Evolutionary conservation across 1,140 invertebrate genomes (phyloP).

Genomic region (Antheraea pernyi): DNA sequence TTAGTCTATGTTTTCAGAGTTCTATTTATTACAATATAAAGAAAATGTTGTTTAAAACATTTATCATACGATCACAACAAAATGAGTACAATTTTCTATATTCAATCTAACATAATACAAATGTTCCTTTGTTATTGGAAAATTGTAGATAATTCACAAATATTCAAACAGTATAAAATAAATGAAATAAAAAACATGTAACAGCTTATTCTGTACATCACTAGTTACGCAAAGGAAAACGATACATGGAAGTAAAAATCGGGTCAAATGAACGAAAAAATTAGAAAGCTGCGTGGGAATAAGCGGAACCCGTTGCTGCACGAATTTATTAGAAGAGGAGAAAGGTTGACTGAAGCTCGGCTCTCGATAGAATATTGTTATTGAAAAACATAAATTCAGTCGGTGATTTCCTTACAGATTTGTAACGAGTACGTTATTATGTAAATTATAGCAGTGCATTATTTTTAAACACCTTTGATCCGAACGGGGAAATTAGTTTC

Average conservation of each 20-base stretch:
- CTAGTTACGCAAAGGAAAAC: constrained; percentile 15
- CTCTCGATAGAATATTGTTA: not conserved
- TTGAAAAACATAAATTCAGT: constrained; percentile 10
- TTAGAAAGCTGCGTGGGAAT: constrained; percentile 30
- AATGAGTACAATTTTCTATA: no score
- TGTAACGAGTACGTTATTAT: not conserved
- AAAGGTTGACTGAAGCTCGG: constrained; percentile 22
- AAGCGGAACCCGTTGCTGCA: constrained; percentile 15
- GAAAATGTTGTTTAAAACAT: no score
- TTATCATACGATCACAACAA: no score
- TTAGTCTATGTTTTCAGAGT: no score
- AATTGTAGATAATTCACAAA: no score
- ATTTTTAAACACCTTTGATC: not conserved
- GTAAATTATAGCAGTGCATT: not conserved
- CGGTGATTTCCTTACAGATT: not conserved
- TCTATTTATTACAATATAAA: no score
- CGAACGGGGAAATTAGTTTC: no score
- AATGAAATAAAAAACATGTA: not conserved
- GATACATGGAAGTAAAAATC: constrained; percentile 15
- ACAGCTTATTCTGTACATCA: not conserved
- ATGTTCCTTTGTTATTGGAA: no score
- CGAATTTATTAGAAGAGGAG: constrained; percentile 21
- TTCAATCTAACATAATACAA: no score
- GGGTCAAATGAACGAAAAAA: constrained; percentile 26
- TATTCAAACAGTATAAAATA: not conserved